Evolutionary conservation across 2,797 vertebrate genomes (phyloP), one percentile per base, ranked within the genome.

Genomic region (Centropyge bicolor): DNA sequence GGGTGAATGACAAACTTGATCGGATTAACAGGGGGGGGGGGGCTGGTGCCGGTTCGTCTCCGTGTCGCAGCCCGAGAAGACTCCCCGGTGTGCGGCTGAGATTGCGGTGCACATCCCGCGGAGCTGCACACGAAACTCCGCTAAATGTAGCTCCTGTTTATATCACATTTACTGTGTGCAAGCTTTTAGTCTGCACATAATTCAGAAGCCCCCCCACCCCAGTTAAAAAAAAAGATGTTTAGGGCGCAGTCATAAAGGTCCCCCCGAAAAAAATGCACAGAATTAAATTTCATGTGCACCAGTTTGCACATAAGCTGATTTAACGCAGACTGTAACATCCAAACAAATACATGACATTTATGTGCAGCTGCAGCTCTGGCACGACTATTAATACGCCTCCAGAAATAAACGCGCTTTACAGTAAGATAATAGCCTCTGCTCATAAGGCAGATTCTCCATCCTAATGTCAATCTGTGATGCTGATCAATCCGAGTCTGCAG

Each of bases 11-110:
- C 86, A 88, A 84, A 90, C 83, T 83, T 90, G 83, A 83, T 40
- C 5, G 75, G 85, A 90, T 92, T 86, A 81, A 31, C 4, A 4
- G 27, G 27, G 54, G 27, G 27, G 27, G 54, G 22, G 31, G 22
- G 36, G 1, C 43, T 80, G 88, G 27, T 80, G 83, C 74, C 87
- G n/a, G 67, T 78, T 49, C 40, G 81, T 54, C 66, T 81, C 78
- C 67, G 81, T 77, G 82, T 78, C 88, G 81, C 78, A 83, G 85
- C 74, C 78, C 41, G 78, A 69, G 85, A 6, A 66, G 93, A 88
- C 92, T 68, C 91, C 91, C 89, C 88, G 65, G 85, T 19, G 93
- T 36, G 92, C 88, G 49, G 81, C 89, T 87, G 79, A 81, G 90
- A 91, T 86, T 63, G 92, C 87, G 67, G 90, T 72, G 89, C 90